Conservation (phyloP, 2,797 vertebrate species). For the Carcharodon carcharias region DNA sequence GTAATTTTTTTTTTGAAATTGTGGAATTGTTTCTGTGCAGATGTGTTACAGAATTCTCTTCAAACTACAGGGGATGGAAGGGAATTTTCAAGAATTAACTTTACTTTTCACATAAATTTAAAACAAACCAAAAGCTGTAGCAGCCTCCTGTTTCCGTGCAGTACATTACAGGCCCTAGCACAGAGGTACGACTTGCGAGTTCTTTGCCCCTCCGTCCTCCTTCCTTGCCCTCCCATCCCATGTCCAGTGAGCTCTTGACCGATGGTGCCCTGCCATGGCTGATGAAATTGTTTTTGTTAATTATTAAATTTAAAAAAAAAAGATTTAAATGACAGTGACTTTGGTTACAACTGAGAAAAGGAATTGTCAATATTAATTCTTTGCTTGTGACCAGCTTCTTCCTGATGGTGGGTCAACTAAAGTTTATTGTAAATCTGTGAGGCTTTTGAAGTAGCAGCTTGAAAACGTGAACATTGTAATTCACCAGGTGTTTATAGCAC, state of each 20-base stretch:
- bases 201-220: neutral
- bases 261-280: neutral
- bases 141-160: slow-evolving; percentile 18
- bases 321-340: neutral
- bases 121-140: neutral
- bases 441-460: neutral
- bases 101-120: slow-evolving; percentile 26
- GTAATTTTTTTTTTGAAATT: slow-evolving; percentile 10
- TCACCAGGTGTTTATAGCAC: neutral
- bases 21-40: slow-evolving; percentile 35
- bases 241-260: slow-evolving; percentile 5
- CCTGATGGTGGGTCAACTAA: neutral
- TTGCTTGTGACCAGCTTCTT: slow-evolving; percentile 19
- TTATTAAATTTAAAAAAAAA: neutral
- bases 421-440: neutral
- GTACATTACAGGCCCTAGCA: slow-evolving; percentile 19
- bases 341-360: neutral
- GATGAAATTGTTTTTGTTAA: neutral
- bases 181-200: slow-evolving; percentile 28
- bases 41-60: slow-evolving; percentile 21
- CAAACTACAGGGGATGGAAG: slow-evolving; percentile 27
- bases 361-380: slow-evolving; percentile 36
- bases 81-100: slow-evolving; percentile 29
- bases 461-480: neutral
- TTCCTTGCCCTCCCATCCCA: neutral